Evolutionary conservation across 2,888 invertebrate genomes (phyloP).

Genomic region (Mythimna loreyi): DNA sequence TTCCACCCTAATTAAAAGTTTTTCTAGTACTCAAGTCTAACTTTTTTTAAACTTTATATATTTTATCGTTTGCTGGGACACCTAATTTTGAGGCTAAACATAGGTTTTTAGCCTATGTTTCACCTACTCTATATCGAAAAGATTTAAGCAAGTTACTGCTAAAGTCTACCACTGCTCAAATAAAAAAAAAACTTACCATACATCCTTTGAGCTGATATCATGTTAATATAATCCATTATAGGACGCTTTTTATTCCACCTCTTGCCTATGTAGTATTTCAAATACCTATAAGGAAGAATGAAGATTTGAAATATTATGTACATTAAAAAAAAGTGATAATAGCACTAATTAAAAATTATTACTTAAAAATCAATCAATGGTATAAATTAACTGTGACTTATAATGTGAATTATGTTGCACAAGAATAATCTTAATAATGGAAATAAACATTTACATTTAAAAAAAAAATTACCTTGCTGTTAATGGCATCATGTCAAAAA

Average conservation of each 20-base stretch:
- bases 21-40: too few species aligned
- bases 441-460: neutral
- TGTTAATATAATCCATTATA: conserved; percentile 95
- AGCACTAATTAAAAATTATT: too few species aligned
- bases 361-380: neutral
- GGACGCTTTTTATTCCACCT: conserved; percentile 92
- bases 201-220: conserved; percentile 94
- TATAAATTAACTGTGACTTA: neutral
- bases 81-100: too few species aligned
- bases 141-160: neutral
- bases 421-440: conserved; percentile 4
- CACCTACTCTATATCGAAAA: neutral
- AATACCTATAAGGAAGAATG: conserved; percentile 89
- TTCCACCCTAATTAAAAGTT: too few species aligned
- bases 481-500: conserved; percentile 93
- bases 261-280: conserved; percentile 93
- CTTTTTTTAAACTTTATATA: too few species aligned
- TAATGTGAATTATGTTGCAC: conserved; percentile 1
- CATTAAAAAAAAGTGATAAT: neutral
- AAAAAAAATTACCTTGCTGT: conserved; percentile 91
- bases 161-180: neutral
- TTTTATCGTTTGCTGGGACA: too few species aligned
- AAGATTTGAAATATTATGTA: neutral
- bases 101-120: neutral
- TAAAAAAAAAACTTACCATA: conserved; percentile 92